Conservation (phyloP, 2,888 invertebrate species). For the Ichneumoninae sp. region DNA sequence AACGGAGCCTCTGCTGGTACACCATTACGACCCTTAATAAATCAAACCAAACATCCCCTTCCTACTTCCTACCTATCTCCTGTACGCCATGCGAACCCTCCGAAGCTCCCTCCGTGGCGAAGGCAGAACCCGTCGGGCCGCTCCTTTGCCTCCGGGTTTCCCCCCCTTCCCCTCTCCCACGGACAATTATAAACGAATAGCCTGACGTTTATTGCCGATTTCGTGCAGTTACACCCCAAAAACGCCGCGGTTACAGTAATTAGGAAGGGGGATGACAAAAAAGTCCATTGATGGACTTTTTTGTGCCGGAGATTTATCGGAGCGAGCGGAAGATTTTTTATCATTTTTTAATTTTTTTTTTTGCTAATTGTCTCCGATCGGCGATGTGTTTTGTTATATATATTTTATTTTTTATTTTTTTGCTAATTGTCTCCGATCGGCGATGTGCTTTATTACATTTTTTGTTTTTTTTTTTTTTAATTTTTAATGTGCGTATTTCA, state of each 20-base stretch:
- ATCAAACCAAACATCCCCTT: slow-evolving; percentile 71
- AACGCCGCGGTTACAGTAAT: slow-evolving; percentile 41
- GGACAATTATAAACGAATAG: slow-evolving; percentile 67
- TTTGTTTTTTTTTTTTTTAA: no score
- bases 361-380: neutral
- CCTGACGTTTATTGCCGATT: slow-evolving; percentile 69
- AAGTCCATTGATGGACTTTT: slow-evolving; percentile 34
- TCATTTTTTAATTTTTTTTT: neutral
- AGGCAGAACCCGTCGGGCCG: slow-evolving; percentile 11
- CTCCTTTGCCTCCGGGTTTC: neutral
- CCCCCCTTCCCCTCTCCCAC: neutral
- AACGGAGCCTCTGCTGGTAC: slow-evolving; percentile 66
- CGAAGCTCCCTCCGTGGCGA: slow-evolving; percentile 34
- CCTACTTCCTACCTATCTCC: slow-evolving; percentile 24
- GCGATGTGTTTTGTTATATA: no score
- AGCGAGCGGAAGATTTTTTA: neutral
- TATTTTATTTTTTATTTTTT: neutral
- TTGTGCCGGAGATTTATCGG: slow-evolving; percentile 29
- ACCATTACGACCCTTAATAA: slow-evolving; percentile 78
- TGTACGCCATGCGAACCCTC: slow-evolving; percentile 32
- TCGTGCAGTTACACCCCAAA: slow-evolving; percentile 29
- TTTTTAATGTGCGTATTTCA: no score
- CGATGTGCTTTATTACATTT: no score
- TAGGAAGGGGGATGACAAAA: slow-evolving; percentile 17
- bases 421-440: neutral